Conservation (phyloP, 2,113 vertebrate genomes). For the Zapornia atra region DNA sequence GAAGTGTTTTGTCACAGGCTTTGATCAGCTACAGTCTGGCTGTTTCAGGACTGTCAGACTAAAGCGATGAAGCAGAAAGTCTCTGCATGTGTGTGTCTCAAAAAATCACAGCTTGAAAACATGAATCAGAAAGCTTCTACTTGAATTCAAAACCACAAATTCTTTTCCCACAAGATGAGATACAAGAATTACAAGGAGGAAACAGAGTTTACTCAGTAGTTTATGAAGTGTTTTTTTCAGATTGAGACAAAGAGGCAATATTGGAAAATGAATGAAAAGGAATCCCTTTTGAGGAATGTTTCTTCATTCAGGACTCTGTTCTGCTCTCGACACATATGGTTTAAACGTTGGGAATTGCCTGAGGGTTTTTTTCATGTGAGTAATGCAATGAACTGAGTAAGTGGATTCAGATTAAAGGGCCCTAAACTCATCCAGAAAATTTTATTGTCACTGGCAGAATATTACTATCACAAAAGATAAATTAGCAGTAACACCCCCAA, state of each 20-base stretch:
- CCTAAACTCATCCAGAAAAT: neutral
- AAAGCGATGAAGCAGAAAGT: neutral
- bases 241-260: neutral
- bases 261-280: neutral
- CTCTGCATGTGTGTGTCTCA: neutral
- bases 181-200: neutral
- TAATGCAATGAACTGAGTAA: neutral
- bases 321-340: neutral
- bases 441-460: neutral
- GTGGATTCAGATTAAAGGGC: neutral
- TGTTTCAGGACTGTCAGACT: neutral
- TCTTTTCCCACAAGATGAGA: slow-evolving; percentile 6
- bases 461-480: neutral
- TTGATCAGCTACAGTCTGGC: neutral
- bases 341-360: neutral
- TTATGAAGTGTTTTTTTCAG: neutral
- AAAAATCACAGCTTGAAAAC: neutral
- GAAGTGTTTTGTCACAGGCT: neutral
- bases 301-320: neutral
- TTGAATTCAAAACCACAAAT: neutral
- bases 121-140: neutral
- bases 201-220: neutral
- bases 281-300: neutral
- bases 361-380: accelerated
- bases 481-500: neutral